Evolutionary conservation across 2,797 vertebrate genomes (phyloP).

Genomic region (Lacerta bilineata): DNA sequence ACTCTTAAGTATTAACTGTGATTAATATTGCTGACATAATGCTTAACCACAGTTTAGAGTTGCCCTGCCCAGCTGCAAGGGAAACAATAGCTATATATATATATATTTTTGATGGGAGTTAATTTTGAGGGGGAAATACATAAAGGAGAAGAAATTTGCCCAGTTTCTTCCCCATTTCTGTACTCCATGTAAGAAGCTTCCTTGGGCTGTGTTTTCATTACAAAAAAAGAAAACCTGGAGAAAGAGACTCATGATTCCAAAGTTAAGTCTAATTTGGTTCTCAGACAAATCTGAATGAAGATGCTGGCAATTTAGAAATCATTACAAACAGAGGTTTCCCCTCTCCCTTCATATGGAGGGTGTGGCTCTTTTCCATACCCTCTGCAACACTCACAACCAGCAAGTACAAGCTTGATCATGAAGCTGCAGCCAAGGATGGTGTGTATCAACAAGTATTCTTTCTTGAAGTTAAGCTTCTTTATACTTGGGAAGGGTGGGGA

Average conservation of each 20-base stretch:
- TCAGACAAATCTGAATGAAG: constrained; percentile 22
- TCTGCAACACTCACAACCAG: constrained; percentile 19
- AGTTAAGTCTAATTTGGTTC: not conserved
- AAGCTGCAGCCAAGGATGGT: constrained; percentile 32
- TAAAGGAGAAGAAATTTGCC: too few species aligned
- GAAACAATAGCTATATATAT: not conserved
- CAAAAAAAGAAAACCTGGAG: not conserved
- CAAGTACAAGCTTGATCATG: constrained; percentile 47
- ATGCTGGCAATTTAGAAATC: constrained; percentile 39
- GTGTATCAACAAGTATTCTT: constrained; percentile 38
- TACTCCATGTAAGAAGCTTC: not conserved
- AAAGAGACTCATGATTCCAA: not conserved
- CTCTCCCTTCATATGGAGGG: not conserved
- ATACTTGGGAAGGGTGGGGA: constrained; percentile 18
- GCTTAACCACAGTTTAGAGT: not conserved
- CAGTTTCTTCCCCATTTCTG: not conserved
- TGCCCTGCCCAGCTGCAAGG: not conserved
- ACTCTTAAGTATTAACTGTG: too few species aligned
- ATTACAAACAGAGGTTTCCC: constrained; percentile 41
- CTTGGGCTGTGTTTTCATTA: not conserved
- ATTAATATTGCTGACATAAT: not conserved
- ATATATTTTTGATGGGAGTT: not conserved
- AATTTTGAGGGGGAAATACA: not conserved
- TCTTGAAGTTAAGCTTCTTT: constrained; percentile 44
- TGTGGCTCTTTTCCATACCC: constrained; percentile 6